These are phyloP conservation scores for Muntiacus reevesi DNA, from an alignment of 2,113 vertebrate species.

Conservation along the genomic window DNA sequence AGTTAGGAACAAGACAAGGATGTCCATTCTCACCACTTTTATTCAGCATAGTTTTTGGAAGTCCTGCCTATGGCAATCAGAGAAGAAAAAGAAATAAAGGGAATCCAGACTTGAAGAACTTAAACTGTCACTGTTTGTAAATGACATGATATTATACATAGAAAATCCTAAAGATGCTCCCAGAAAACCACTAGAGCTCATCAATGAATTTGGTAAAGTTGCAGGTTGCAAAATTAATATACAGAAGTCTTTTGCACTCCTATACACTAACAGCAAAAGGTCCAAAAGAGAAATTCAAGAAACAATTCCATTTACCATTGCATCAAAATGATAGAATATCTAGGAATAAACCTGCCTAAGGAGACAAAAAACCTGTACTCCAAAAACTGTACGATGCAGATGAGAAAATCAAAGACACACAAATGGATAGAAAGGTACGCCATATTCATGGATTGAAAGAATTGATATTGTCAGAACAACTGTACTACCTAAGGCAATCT, in stretches of 20 bases:
- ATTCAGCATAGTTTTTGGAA: neutral
- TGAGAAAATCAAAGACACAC: neutral
- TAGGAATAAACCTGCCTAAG: neutral
- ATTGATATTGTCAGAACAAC: fast-evolving
- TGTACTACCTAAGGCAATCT: neutral
- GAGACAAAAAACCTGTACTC: neutral
- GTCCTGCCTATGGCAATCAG: neutral
- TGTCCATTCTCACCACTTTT: neutral
- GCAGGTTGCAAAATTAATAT: neutral
- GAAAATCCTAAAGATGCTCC: neutral
- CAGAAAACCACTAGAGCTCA: neutral
- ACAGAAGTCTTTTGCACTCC: neutral
- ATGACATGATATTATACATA: neutral
- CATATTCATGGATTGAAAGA: neutral
- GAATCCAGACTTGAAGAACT: neutral
- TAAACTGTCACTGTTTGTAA: neutral
- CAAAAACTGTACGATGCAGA: fast-evolving
- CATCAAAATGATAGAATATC: neutral
- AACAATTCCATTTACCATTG: neutral
- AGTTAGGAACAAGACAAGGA: neutral
- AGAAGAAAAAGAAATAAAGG: neutral
- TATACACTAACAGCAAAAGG: neutral
- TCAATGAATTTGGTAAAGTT: neutral
- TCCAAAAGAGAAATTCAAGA: neutral
- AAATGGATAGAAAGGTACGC: neutral